Conservation (phyloP, 2,888 invertebrate genomes). For the Chelonus formosanus region DNA sequence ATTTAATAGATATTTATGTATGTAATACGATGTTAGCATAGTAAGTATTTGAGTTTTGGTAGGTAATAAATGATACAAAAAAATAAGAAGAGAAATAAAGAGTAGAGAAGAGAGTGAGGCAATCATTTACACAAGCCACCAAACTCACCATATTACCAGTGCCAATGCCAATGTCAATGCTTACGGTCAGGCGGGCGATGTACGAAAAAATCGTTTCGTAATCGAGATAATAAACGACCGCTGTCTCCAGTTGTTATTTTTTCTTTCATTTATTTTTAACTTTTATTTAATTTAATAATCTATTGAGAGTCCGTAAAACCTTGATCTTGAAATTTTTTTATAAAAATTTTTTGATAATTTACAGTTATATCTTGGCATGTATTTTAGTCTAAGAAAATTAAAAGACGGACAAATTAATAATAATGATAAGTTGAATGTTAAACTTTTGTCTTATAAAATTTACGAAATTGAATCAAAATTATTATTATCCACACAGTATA, state of each 20-base stretch:
- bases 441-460: not conserved
- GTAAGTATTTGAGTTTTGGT: not conserved
- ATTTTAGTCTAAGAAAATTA: not conserved
- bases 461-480: not conserved
- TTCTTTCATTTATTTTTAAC: conserved; percentile 20
- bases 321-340: conserved; percentile 14
- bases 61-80: not conserved
- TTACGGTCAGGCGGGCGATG: conserved; percentile 38
- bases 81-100: conserved; percentile 15
- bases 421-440: not conserved
- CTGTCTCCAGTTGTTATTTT: not conserved
- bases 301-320: not conserved
- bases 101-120: conserved; percentile 1
- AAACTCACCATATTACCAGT: conserved; percentile 45
- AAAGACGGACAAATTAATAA: not conserved
- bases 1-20: too few species aligned
- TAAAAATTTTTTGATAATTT: not conserved
- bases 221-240: conserved; percentile 16
- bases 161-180: conserved; percentile 53
- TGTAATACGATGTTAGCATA: too few species aligned
- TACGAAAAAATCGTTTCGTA: conserved; percentile 19
- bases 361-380: not conserved
- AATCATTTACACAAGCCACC: conserved; percentile 8
- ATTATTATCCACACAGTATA: not conserved
- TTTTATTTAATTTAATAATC: conserved; percentile 1